Evolutionary conservation across 1,140 invertebrate species (phyloP).

Genomic region (Drosophila erecta): DNA sequence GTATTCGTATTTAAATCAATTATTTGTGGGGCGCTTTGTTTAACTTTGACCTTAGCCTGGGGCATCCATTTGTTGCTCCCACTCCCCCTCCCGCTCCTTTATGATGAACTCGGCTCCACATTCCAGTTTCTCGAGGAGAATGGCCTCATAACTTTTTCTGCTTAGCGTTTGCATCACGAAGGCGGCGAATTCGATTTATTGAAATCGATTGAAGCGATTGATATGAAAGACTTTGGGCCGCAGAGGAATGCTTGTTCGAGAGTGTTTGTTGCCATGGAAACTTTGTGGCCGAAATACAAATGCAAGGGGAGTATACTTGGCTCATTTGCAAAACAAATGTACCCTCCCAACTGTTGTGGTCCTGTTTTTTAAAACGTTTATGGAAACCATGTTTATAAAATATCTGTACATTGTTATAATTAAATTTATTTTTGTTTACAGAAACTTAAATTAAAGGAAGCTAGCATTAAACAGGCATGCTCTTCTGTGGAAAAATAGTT

Average conservation of each 20-base stretch:
- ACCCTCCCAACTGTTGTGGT: too few species aligned
- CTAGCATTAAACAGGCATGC: too few species aligned
- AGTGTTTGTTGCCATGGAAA: constrained; percentile 3
- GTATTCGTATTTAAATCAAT: constrained; percentile 81
- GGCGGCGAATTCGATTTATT: constrained; percentile 52
- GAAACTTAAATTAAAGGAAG: too few species aligned
- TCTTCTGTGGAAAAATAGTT: neutral
- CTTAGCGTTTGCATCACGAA: constrained; percentile 51
- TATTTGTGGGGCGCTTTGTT: constrained; percentile 78
- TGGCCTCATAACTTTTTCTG: constrained; percentile 56
- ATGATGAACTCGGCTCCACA: constrained; percentile 69
- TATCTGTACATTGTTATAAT: too few species aligned
- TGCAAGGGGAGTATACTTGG: neutral
- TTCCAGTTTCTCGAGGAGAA: constrained; percentile 64
- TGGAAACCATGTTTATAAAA: too few species aligned
- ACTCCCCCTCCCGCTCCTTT: constrained; percentile 9
- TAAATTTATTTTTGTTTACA: too few species aligned
- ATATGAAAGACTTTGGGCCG: constrained; percentile 15
- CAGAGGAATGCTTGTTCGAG: constrained; percentile 10
- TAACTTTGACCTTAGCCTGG: constrained; percentile 81
- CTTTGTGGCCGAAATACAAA: constrained; percentile 9
- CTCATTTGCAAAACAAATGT: neutral
- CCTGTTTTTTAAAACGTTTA: too few species aligned
- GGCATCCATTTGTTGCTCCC: constrained; percentile 64
- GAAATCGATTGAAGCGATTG: constrained; percentile 50